These are phyloP conservation scores for Macrobrachium nipponense DNA, from an alignment of 1,140 invertebrate genomes.

Conservation along the genomic window DNA sequence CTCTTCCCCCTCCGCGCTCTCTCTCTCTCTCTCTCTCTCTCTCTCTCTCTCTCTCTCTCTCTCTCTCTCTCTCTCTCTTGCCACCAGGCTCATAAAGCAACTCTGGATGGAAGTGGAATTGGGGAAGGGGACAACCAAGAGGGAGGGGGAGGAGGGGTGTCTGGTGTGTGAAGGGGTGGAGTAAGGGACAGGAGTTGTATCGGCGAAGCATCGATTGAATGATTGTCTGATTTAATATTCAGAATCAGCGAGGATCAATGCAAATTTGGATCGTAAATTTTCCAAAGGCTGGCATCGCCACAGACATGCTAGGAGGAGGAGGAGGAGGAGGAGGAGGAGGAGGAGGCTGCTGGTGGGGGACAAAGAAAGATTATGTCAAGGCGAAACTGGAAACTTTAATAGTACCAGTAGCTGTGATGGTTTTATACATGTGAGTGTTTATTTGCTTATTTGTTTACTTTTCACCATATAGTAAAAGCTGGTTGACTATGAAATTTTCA, in stretches of 20 bases:
- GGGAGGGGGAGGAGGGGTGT: background rate
- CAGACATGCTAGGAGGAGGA: too few relatives aligned
- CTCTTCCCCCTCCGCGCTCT: background rate
- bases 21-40: background rate
- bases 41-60: background rate
- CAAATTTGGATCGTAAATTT: constrained; percentile 36
- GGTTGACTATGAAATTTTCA: too few relatives aligned
- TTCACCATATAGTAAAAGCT: too few relatives aligned
- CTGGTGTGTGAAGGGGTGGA: background rate
- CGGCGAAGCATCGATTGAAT: constrained; percentile 19
- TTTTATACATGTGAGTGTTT: too few relatives aligned
- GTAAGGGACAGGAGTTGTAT: background rate
- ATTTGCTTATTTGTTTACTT: too few relatives aligned
- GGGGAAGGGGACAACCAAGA: too few relatives aligned
- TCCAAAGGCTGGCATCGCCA: constrained; percentile 2
- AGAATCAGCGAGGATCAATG: constrained; percentile 29
- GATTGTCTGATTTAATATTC: constrained; percentile 43
- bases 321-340: background rate
- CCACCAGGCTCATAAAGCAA: background rate
- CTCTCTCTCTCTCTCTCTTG: background rate
- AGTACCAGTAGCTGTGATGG: too few relatives aligned
- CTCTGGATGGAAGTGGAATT: background rate
- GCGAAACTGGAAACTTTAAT: too few relatives aligned
- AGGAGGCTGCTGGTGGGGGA: background rate
- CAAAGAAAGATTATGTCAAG: background rate